Conservation (phyloP, 2,113 vertebrate species). For the Mormyrus iriodes region DNA sequence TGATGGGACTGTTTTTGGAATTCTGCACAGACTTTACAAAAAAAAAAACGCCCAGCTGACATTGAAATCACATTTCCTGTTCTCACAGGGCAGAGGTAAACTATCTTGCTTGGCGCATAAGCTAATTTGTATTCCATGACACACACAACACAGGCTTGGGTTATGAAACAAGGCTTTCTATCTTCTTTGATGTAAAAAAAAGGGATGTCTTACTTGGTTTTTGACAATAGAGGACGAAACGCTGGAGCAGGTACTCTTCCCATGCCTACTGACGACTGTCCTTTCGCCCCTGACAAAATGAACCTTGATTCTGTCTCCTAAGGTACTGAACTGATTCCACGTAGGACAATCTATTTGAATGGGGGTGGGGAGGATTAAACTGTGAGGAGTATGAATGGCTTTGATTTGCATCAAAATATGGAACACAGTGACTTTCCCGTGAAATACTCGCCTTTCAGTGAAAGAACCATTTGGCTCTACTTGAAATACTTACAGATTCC, state of each 20-base stretch:
- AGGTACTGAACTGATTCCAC: not conserved
- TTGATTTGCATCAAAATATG: not conserved
- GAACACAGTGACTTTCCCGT: not conserved
- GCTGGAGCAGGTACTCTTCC: not conserved
- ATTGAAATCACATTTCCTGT: slow-evolving; percentile 17
- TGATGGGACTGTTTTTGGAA: not conserved
- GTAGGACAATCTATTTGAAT: not conserved
- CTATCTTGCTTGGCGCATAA: not conserved
- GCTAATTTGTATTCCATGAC: slow-evolving; percentile 20
- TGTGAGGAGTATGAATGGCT: not conserved
- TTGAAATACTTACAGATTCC: not conserved
- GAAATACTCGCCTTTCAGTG: not conserved
- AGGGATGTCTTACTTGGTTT: slow-evolving; percentile 11
- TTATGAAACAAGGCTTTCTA: slow-evolving; percentile 18
- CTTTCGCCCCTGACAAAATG: not conserved
- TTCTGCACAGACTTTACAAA: not conserved
- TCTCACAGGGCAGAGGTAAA: slow-evolving; percentile 19
- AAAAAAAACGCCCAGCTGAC: not conserved
- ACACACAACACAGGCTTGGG: slow-evolving; percentile 10
- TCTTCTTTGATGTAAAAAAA: slow-evolving; percentile 19
- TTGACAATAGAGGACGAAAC: slow-evolving; percentile 12
- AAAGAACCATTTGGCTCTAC: not conserved
- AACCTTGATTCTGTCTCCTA: not conserved
- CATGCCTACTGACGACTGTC: not conserved
- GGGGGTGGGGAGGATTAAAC: not conserved